phyloP scores from a whole-genome alignment of 2,888 invertebrate genomes.

The Drosophila paramelanica region DNA sequence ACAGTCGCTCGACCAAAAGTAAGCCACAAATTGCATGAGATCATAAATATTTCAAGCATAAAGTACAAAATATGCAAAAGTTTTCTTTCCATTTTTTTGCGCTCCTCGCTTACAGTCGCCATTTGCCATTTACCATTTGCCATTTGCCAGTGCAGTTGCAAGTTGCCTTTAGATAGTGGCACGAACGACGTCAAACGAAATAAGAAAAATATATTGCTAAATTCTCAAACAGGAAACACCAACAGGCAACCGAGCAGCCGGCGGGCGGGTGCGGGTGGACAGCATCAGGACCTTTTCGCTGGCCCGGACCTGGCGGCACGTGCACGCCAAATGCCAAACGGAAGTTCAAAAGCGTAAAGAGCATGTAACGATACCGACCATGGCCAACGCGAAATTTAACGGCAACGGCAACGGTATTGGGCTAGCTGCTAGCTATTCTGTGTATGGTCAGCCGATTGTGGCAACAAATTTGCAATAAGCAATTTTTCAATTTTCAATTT shows the following conservation, averaged over 20 bases:
- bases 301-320: conserved; percentile 53
- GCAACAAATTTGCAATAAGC: conserved; percentile 80
- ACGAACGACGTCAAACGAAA: conserved; percentile 61
- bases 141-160: conserved; percentile 25
- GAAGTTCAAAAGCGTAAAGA: conserved; percentile 74
- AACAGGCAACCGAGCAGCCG: conserved; percentile 24
- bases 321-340: conserved; percentile 71
- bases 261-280: conserved; percentile 32
- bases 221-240: conserved; percentile 64
- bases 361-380: conserved; percentile 59
- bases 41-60: conserved; percentile 80
- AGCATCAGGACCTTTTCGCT: conserved; percentile 20
- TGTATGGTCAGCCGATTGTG: conserved; percentile 72
- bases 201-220: conserved; percentile 74
- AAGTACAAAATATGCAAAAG: conserved; percentile 80
- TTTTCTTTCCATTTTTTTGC: conserved; percentile 63
- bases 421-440: conserved; percentile 4
- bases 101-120: conserved; percentile 31
- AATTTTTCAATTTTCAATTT: conserved; percentile 80
- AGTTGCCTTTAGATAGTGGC: conserved; percentile 40
- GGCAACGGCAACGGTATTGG: conserved; percentile 8
- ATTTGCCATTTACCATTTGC: conserved; percentile 10
- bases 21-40: conserved; percentile 79
- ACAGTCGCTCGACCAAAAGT: conserved; percentile 68
- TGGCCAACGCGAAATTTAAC: conserved; percentile 3